Evolutionary conservation across 2,888 invertebrate species (phyloP).

Genomic region (Drosophila pegasa): DNA sequence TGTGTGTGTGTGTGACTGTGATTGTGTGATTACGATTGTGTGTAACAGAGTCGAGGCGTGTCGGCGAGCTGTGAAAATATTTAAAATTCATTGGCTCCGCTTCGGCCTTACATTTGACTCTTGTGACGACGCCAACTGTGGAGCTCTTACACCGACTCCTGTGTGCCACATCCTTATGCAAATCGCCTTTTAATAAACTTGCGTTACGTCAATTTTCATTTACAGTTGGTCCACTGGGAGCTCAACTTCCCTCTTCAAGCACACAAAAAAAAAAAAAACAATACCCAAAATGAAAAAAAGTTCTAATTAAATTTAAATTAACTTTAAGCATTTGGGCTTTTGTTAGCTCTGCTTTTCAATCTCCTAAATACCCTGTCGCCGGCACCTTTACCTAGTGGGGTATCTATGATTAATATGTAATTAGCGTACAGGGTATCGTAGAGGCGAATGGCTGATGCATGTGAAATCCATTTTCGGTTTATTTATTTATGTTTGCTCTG

Average conservation of each 20-base stretch:
- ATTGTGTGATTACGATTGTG: constrained; percentile 33
- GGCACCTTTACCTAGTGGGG: background rate
- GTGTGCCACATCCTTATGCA: constrained; percentile 68
- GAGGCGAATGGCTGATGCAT: constrained; percentile 14
- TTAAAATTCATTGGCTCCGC: constrained; percentile 70
- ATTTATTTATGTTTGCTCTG: constrained; percentile 47
- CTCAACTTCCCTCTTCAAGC: constrained; percentile 8
- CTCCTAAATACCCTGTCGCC: constrained; percentile 20
- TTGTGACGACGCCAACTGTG: constrained; percentile 12
- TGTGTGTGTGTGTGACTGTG: constrained; percentile 20
- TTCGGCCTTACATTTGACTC: constrained; percentile 54
- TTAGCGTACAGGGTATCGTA: constrained; percentile 5
- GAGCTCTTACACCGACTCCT: constrained; percentile 6
- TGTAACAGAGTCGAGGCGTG: constrained; percentile 28
- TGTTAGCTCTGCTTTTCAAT: constrained; percentile 71
- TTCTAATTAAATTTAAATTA: constrained; percentile 80
- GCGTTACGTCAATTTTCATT: constrained; percentile 77
- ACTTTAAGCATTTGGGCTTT: constrained; percentile 76
- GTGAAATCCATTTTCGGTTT: constrained; percentile 48
- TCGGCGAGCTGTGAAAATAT: constrained; percentile 60
- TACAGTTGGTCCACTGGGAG: constrained; percentile 74
- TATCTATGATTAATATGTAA: background rate
- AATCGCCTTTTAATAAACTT: constrained; percentile 80
- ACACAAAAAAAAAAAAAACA: constrained; percentile 45
- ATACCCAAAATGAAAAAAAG: constrained; percentile 62